Percentiles rank a stretch among this genome's conserved stretches.
Conservation (phyloP, 2,888 invertebrate species). For the Neuroscelio doddi region DNA sequence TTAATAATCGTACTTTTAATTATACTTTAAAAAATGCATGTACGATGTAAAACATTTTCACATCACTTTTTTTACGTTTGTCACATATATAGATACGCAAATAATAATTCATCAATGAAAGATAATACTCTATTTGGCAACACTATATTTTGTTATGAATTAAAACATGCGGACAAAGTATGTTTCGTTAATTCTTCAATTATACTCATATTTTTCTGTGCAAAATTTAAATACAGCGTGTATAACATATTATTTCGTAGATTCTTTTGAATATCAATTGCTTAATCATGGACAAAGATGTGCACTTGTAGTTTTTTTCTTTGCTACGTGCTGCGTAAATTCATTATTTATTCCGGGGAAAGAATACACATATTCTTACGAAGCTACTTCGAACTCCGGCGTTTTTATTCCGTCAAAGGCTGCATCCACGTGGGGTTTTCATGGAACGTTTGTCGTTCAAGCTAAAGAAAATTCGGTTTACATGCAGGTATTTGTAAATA, state of each 20-base stretch:
- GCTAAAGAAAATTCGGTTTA: slow-evolving; percentile 52
- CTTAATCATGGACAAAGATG: slow-evolving; percentile 12
- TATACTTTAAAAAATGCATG: too few species aligned
- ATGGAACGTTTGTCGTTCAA: slow-evolving; percentile 60
- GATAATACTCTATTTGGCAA: too few species aligned
- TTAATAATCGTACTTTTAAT: too few species aligned
- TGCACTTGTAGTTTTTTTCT: slow-evolving; percentile 17
- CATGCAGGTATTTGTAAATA: slow-evolving; percentile 56
- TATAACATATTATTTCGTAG: slow-evolving; percentile 9
- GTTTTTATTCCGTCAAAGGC: slow-evolving; percentile 63
- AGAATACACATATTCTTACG: slow-evolving; percentile 63
- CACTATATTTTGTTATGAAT: too few species aligned
- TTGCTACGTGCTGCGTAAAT: slow-evolving; percentile 21
- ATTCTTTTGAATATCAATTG: slow-evolving; percentile 10
- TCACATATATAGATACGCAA: too few species aligned
- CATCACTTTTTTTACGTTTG: too few species aligned
- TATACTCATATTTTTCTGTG: too few species aligned
- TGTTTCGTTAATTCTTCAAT: too few species aligned
- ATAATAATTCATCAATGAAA: too few species aligned
- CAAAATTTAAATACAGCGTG: too few species aligned
- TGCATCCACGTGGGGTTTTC: slow-evolving; percentile 64
- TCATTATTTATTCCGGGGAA: slow-evolving; percentile 62
- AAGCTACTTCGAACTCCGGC: slow-evolving; percentile 63
- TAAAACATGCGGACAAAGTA: too few species aligned
- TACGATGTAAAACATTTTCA: too few species aligned